Percentiles rank a stretch among this genome's conserved stretches.
Evolutionary conservation across 2,888 invertebrate species (phyloP).

Genomic region (Nomada ferruginata): DNA sequence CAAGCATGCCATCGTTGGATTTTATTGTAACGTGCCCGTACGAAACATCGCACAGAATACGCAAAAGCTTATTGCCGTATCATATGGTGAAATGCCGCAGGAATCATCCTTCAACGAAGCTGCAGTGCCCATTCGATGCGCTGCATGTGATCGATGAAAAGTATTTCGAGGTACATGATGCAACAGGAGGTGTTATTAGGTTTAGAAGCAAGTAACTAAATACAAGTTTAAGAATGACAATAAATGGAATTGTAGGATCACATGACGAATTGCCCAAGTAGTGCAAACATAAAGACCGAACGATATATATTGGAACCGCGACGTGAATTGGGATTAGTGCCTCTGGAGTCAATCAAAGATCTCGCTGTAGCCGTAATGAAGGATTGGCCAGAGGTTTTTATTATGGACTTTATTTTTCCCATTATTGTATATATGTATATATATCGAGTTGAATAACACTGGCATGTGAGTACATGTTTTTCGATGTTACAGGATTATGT

Average conservation of each 20-base stretch:
- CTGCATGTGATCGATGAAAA: slow-evolving; percentile 13
- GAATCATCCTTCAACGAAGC: background rate
- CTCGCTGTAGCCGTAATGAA: slow-evolving; percentile 11
- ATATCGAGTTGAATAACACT: background rate
- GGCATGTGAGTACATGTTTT: background rate
- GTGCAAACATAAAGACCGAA: background rate
- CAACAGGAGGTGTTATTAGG: background rate
- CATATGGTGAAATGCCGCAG: background rate
- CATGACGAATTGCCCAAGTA: background rate
- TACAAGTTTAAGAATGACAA: background rate
- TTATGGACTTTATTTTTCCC: background rate
- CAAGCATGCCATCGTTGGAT: slow-evolving; percentile 4
- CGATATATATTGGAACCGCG: background rate
- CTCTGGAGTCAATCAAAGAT: slow-evolving; percentile 7
- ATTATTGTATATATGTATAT: background rate
- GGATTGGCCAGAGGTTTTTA: slow-evolving; percentile 44
- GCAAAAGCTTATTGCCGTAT: background rate
- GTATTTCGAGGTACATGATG: slow-evolving; percentile 12
- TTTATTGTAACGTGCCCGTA: slow-evolving; percentile 6
- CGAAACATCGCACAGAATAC: background rate
- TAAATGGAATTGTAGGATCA: slow-evolving; percentile 25
- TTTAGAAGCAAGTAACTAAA: background rate
- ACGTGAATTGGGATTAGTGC: slow-evolving; percentile 6
- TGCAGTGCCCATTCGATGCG: slow-evolving; percentile 30
- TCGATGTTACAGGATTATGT: slow-evolving; percentile 22